A percentile compares a stretch with the other conserved stretches of the same genome.
These are phyloP conservation scores for Podarcis siculus DNA, from an alignment of 2,797 vertebrate genomes.

Conservation along the genomic window DNA sequence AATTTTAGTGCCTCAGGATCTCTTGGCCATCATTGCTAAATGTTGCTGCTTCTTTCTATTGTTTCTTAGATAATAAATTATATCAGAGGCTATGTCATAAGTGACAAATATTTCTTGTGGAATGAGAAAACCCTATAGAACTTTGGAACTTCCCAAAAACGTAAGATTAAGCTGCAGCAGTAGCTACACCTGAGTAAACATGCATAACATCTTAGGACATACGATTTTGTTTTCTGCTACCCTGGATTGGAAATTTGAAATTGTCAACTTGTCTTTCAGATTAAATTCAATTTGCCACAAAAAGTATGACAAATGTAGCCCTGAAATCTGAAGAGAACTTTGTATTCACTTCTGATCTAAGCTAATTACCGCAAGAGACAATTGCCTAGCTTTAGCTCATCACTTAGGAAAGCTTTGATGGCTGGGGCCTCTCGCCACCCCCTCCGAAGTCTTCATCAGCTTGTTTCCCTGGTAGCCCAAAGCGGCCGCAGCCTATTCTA, in stretches of 20 bases:
- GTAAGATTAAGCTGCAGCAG: background rate
- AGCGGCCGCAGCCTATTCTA: constrained; percentile 25
- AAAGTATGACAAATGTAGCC: background rate
- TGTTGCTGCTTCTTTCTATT: background rate
- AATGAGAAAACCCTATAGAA: background rate
- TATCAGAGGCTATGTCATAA: background rate
- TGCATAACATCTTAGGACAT: background rate
- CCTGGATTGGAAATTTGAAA: background rate
- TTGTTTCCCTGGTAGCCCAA: constrained; percentile 7
- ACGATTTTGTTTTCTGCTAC: background rate
- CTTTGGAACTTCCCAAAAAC: background rate
- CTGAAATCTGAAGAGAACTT: background rate
- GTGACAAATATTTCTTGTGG: too few relatives aligned
- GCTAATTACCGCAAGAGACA: background rate
- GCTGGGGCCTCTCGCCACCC: background rate
- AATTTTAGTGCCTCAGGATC: background rate
- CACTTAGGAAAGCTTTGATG: background rate
- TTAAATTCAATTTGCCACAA: background rate
- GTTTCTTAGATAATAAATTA: background rate
- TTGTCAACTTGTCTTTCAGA: background rate
- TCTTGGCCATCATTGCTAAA: background rate
- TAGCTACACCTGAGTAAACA: background rate
- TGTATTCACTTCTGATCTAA: background rate
- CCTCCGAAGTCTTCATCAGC: background rate
- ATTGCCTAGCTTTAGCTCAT: background rate